Conservation (phyloP, 2,888 invertebrate genomes). For the Chloromyia formosa region DNA sequence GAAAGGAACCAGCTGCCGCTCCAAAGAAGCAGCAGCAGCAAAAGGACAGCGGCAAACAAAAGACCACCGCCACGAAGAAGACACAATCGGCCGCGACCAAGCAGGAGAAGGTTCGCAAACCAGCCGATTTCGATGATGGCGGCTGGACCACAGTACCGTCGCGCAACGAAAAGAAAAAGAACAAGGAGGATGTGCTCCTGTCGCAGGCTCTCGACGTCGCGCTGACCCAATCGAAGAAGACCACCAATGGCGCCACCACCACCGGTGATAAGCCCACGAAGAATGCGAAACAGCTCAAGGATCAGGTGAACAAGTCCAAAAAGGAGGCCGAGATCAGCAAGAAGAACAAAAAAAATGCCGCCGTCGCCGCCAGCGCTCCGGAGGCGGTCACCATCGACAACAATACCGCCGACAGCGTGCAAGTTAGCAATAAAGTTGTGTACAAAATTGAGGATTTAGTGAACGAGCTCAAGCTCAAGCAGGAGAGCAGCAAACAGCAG, state of each 20-base stretch:
- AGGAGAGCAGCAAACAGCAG: background rate
- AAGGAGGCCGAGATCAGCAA: constrained; percentile 37
- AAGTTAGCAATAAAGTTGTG: constrained; percentile 10
- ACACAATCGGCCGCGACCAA: background rate
- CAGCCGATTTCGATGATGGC: constrained; percentile 36
- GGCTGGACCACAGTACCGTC: constrained; percentile 35
- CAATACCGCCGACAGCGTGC: background rate
- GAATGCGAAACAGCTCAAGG: constrained; percentile 31
- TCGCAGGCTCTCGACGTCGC: background rate
- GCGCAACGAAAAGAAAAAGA: constrained; percentile 39
- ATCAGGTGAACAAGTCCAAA: constrained; percentile 33
- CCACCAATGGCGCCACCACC: background rate
- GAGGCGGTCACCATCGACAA: too few species aligned
- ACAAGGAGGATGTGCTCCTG: constrained; percentile 15
- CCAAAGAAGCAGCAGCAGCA: background rate
- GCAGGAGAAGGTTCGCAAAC: constrained; percentile 26
- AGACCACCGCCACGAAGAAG: too few species aligned
- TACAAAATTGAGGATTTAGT: constrained; percentile 22
- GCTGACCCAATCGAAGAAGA: background rate
- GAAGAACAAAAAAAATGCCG: constrained; percentile 17
- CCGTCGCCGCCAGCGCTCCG: too few species aligned
- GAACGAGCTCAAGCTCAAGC: constrained; percentile 2
- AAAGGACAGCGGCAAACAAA: background rate
- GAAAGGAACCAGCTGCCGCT: background rate
- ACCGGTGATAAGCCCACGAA: constrained; percentile 14